Evolutionary conservation across 2,113 vertebrate genomes (phyloP).

Genomic region (Silurus asotus): DNA sequence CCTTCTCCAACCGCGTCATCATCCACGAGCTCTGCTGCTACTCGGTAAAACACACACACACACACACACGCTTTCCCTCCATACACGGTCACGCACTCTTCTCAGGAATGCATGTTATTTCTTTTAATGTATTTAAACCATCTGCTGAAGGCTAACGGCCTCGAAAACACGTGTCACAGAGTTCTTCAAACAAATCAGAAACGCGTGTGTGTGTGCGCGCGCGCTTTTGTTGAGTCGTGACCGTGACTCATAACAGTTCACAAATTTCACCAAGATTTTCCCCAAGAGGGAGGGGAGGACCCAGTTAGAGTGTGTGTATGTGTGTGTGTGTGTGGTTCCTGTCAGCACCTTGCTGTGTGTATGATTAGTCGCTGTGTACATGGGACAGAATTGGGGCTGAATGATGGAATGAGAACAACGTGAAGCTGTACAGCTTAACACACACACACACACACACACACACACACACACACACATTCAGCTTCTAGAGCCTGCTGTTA

Average conservation of each 20-base stretch:
- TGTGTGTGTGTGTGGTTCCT: not conserved
- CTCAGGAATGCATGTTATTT: not conserved
- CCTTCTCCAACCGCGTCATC: slow-evolving; percentile 91
- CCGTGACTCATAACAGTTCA: not conserved
- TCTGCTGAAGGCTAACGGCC: not conserved
- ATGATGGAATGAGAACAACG: slow-evolving; percentile 4
- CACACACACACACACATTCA: not conserved
- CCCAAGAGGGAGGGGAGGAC: not conserved
- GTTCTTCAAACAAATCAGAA: not conserved
- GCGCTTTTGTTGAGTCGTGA: not conserved
- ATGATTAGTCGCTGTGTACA: not conserved
- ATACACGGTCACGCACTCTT: not conserved
- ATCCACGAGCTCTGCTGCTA: slow-evolving; percentile 93
- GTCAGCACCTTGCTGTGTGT: not conserved
- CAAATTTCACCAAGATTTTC: slow-evolving; percentile 6
- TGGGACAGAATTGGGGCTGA: slow-evolving; percentile 10
- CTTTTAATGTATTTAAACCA: not conserved
- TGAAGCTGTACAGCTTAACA: not conserved
- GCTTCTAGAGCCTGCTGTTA: not conserved
- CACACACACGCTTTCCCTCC: not conserved
- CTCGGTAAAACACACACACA: slow-evolving; percentile 75
- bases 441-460: not conserved
- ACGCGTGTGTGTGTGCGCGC: not conserved
- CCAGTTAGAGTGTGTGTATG: not conserved
- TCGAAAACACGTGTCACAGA: not conserved